A percentile compares a stretch with the other conserved stretches of the same genome.
Evolutionary conservation across 2,113 vertebrate genomes (phyloP).

Genomic region (Hylia prasina): DNA sequence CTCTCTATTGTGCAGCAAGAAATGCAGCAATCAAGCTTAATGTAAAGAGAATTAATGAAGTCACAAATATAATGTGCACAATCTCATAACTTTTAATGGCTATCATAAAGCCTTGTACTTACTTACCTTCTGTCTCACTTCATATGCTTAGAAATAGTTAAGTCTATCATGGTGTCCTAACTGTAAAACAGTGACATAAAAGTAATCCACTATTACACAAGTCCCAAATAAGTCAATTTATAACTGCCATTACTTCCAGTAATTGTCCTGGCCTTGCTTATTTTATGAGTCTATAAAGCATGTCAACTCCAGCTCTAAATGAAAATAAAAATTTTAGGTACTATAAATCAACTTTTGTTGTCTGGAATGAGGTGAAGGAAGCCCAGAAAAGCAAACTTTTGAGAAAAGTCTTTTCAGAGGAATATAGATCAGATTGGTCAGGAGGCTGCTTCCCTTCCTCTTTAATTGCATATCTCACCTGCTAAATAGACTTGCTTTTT

Average conservation of each 20-base stretch:
- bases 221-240: neutral
- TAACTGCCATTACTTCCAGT: neutral
- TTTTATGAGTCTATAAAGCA: neutral
- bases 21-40: neutral
- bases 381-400: neutral
- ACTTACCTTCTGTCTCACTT: neutral
- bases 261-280: neutral
- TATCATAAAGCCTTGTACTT: neutral
- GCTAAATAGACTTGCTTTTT: neutral
- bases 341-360: neutral
- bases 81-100: neutral
- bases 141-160: neutral
- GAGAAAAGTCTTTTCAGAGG: neutral
- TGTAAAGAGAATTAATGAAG: neutral
- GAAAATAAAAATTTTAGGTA: neutral
- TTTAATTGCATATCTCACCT: neutral
- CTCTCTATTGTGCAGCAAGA: neutral
- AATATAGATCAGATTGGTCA: neutral
- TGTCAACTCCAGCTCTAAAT: neutral
- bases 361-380: neutral
- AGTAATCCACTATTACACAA: neutral
- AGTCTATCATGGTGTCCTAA: neutral
- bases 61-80: neutral
- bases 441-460: neutral
- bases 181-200: slow-evolving; percentile 16